Base-by-base conservation (phyloP, 1,140 invertebrate genomes). In the Drosophila virilis region DNA sequence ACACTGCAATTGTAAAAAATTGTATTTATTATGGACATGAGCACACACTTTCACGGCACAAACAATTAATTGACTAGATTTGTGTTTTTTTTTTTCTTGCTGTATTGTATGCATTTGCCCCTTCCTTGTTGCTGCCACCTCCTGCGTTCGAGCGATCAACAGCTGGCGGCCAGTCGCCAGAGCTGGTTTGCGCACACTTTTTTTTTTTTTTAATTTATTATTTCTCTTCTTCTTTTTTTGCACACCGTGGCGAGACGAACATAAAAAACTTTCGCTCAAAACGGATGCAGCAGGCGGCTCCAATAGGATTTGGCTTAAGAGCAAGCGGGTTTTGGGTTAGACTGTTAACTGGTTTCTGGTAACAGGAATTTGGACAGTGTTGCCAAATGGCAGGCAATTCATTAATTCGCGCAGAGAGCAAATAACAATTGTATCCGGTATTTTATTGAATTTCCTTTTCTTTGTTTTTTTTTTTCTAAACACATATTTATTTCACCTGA, bases 211-310 rank as follows among this genome's bases (percentile, higher is more conserved):
- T 52, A 9, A 22, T 46, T 15, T 35, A 9, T 8, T 61, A 12
- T 48, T 65, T 45, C 2, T 46, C 17, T 46, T n/a, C 28, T 55
- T 40, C 22, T n/a, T 15, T 60, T 43, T 72, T 88, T 77, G 77
- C 69, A 69, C 64, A 69, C 64, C 65, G 67, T 55, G 60, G 35
- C 54, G 45, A 46, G 69, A 73, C 71, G 43, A 55, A 45, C 43
- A 68, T 76, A 75, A 81, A 80, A 84, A 84, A 88, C 83, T 88
- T 88, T 88, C 83, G 83, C 83, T 83, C 68, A 77, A 83, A 86
- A 88, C 83, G 83, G 83, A 88, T 89, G 83, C 83, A 83, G 73
- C 78, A 67, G 48, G 65, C 50, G 57, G 45, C 51, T 54, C 66
- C 51, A 74, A 70, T 74, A 62, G 62, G 59, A 52, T 42, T 57